Percentiles rank a stretch among this genome's conserved stretches.
These are phyloP conservation scores for Mesitornis unicolor DNA, from an alignment of 2,113 vertebrate species.

Conservation along the genomic window DNA sequence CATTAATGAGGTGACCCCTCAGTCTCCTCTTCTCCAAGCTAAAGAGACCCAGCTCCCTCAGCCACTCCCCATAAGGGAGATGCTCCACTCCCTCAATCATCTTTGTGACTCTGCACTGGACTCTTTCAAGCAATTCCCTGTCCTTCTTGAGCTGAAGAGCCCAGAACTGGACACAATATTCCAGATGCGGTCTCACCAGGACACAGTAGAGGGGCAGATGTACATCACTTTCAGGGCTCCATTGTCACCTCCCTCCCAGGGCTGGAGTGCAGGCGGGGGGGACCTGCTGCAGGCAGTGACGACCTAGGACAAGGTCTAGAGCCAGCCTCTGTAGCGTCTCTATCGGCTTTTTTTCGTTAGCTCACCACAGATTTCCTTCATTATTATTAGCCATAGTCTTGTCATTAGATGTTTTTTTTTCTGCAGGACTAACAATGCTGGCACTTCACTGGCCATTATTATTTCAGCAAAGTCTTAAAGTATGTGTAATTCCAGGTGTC, in stretches of 20 bases:
- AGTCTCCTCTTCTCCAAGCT: too few species aligned
- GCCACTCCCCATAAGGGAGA: too few species aligned
- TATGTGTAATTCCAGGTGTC: neutral
- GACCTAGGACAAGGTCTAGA: neutral
- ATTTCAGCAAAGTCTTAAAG: neutral
- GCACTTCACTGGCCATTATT: neutral
- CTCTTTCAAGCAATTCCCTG: too few species aligned
- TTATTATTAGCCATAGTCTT: neutral
- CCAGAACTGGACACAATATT: too few species aligned
- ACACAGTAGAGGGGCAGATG: too few species aligned
- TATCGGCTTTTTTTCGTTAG: accelerated
- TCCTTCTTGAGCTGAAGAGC: too few species aligned
- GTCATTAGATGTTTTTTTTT: neutral
- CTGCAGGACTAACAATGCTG: accelerated
- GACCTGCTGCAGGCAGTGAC: neutral
- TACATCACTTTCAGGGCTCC: neutral
- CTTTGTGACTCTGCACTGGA: too few species aligned
- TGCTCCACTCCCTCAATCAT: too few species aligned
- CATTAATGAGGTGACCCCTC: too few species aligned
- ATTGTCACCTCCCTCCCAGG: accelerated
- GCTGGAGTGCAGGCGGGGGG: accelerated
- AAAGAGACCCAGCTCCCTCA: too few species aligned
- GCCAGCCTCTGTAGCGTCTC: accelerated
- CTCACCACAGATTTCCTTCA: neutral
- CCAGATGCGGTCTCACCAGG: too few species aligned